phyloP scores from a whole-genome alignment of 92 coral and sea anemone genomes.

The Micromussa lordhowensis region DNA sequence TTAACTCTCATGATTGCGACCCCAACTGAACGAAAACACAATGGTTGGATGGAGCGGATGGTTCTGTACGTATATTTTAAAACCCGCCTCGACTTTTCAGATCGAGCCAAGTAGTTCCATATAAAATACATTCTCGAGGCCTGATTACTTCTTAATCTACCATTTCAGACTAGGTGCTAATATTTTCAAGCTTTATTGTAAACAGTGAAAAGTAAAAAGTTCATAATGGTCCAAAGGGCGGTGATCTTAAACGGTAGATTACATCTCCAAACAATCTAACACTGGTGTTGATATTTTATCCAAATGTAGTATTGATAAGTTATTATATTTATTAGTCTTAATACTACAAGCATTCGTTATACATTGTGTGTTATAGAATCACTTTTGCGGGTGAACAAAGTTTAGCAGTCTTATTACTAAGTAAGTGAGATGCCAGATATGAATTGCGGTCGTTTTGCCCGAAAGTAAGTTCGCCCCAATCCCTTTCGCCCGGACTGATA shows the following conservation, averaged over 20 bases:
- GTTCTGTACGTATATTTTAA: not conserved
- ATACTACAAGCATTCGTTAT: not conserved
- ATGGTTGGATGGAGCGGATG: not conserved
- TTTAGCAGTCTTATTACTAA: not conserved
- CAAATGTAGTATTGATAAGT: not conserved
- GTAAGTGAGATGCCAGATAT: not conserved
- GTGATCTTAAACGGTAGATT: not conserved
- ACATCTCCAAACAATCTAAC: not conserved
- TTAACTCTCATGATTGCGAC: not conserved
- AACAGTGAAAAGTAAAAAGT: not conserved
- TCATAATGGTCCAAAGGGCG: not conserved
- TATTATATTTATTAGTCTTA: conserved; percentile 13
- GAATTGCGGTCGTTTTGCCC: too few relatives aligned
- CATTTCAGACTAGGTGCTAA: not conserved
- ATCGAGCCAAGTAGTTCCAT: not conserved
- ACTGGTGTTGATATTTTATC: not conserved
- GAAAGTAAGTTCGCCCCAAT: too few relatives aligned
- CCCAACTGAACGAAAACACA: not conserved
- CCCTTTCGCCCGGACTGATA: too few relatives aligned
- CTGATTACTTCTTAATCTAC: not conserved
- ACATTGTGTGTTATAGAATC: not conserved
- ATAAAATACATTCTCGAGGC: not conserved
- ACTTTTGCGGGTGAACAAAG: not conserved
- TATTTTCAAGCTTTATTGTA: not conserved
- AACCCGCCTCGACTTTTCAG: not conserved